phyloP scores from a whole-genome alignment of 2,113 vertebrate genomes.

The Rissa tridactyla region DNA sequence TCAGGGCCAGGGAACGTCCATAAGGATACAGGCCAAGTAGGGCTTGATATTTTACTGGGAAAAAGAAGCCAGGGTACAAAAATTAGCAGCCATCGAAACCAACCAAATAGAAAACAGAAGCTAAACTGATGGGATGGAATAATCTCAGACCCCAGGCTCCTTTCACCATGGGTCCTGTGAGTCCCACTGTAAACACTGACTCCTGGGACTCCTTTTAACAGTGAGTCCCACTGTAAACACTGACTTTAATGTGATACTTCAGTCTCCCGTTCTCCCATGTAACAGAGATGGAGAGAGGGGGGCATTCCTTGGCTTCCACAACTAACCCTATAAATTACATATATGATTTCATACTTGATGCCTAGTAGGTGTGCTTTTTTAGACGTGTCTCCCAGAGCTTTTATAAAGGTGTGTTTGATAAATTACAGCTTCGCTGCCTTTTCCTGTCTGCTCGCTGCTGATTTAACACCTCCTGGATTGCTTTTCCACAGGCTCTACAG shows the following conservation, averaged over 20 bases:
- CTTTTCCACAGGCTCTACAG: slow-evolving; percentile 83
- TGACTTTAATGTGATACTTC: neutral
- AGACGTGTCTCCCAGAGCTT: neutral
- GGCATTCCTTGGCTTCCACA: neutral
- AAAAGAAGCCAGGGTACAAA: neutral
- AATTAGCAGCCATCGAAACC: neutral
- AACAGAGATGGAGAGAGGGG: neutral
- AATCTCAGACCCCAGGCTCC: neutral
- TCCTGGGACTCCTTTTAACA: neutral
- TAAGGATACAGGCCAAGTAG: neutral
- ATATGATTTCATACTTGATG: neutral
- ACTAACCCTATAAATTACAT: neutral
- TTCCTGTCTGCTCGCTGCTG: neutral
- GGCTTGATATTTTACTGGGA: neutral
- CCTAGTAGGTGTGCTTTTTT: slow-evolving; percentile 5
- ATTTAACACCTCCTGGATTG: slow-evolving; percentile 30
- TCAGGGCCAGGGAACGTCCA: neutral
- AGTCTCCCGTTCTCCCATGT: neutral
- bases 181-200: neutral
- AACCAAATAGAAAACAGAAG: neutral
- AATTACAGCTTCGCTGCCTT: slow-evolving; percentile 29
- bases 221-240: neutral
- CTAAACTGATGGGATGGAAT: neutral
- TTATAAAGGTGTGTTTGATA: slow-evolving; percentile 40
- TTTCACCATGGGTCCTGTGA: fast-evolving